Base-by-base conservation (phyloP, 2,113 vertebrate genomes). In the Menura novaehollandiae region DNA sequence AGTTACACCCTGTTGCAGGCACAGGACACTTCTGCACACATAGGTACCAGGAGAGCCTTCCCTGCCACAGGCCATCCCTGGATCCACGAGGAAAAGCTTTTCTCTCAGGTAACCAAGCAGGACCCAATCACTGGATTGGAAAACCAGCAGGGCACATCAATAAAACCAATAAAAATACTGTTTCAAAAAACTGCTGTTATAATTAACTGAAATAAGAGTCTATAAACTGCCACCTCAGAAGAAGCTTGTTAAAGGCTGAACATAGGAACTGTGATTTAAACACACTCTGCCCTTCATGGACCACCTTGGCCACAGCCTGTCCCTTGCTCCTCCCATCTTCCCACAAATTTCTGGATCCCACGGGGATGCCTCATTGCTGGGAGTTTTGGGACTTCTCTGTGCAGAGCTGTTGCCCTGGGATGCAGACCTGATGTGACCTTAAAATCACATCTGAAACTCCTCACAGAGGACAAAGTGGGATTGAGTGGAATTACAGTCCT, bases 381-480 rank as follows among this genome's bases (percentile, higher is more conserved):
- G 43, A 85, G 26, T 47, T 75, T 22, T 2, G 4, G 75, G 33
- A 53, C 15, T 30, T 19, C 19, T 32, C 43, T 0, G 0, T 5
- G 13, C n/a, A 33, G 71, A 68, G 44, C 6, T 16, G 64, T 22
- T 67, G 67, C 21, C 43, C 37, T 1, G 5, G 59, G 47, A 20
- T 2, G 24, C 2, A 30, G 73, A 43, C 43, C 4, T 47, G 35
- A 6, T 10, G 64, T 3, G 19, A n/a, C 64, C 47, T 30, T n/a
- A 58, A 26, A 63, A 5, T 4, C 10, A 1, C 51, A 60, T 1
- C 63, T 3, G 0, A 66, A 35, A 0, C 24, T 33, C 26, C 10
- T 15, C 0, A 0, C 0, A 16, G 9, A 22, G n/a, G 19, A n/a
- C 8, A 24, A 27, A 18, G 16, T 0, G 26, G 37, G 37, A 44